Evolutionary conservation across 2,888 invertebrate genomes (phyloP).

Genomic region (Thumatha senex): DNA sequence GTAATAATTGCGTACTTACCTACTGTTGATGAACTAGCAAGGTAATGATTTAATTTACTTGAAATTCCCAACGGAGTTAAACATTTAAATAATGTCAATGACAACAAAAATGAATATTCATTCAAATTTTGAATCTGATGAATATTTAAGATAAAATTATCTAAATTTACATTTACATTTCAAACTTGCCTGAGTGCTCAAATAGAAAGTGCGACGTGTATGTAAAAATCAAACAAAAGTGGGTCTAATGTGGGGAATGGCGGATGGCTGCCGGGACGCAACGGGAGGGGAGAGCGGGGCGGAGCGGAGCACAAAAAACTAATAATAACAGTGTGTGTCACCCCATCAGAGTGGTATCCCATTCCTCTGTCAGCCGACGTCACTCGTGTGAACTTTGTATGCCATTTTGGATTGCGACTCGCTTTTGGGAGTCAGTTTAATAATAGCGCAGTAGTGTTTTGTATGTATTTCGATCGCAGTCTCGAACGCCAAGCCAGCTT

Average conservation of each 20-base stretch:
- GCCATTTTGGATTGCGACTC: constrained; percentile 62
- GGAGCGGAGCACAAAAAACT: constrained; percentile 78
- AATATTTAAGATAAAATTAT: constrained; percentile 2
- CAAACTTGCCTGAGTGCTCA: constrained; percentile 14
- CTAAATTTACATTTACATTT: constrained; percentile 2
- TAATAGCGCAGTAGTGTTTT: constrained; percentile 35
- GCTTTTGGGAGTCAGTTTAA: constrained; percentile 36
- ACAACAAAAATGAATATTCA: constrained; percentile 10
- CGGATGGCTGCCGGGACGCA: constrained; percentile 71
- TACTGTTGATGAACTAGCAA: constrained; percentile 5
- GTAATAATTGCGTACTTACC: constrained; percentile 9
- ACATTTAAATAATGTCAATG: constrained; percentile 12
- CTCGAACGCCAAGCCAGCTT: constrained; percentile 7
- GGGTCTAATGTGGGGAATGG: constrained; percentile 70
- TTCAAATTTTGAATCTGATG: constrained; percentile 11
- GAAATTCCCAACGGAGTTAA: constrained; percentile 5
- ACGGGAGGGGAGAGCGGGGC: constrained; percentile 53
- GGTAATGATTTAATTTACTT: constrained; percentile 10
- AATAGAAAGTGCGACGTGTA: constrained; percentile 42
- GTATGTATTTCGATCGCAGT: constrained; percentile 16
- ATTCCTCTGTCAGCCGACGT: constrained; percentile 63
- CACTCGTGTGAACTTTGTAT: constrained; percentile 61
- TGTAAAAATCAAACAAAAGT: constrained; percentile 65
- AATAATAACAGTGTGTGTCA: constrained; percentile 80
- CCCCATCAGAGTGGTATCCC: constrained; percentile 72